A percentile compares a stretch with the other conserved stretches of the same genome.
Evolutionary conservation across 1,140 invertebrate genomes (phyloP).

Genomic region (Drosophila saltans): DNA sequence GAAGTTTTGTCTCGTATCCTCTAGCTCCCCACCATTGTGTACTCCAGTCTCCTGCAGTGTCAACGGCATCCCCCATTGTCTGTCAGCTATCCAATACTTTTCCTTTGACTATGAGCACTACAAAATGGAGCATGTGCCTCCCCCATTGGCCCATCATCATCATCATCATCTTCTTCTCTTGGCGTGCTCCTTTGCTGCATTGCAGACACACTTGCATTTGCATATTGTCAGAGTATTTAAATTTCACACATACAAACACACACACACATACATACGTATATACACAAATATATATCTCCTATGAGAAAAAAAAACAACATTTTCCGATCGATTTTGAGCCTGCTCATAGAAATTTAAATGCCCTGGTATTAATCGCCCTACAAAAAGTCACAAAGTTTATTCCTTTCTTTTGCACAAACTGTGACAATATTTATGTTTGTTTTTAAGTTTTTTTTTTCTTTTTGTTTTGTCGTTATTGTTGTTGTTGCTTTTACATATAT

Average conservation of each 20-base stretch:
- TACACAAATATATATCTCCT: constrained; percentile 18
- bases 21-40: constrained; percentile 8
- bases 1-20: constrained; percentile 59
- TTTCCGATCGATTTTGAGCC: constrained; percentile 57
- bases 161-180: constrained; percentile 30
- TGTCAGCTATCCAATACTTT: constrained; percentile 3
- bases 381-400: constrained; percentile 51
- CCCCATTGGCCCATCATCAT: constrained; percentile 23
- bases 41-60: constrained; percentile 32
- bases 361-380: constrained; percentile 47
- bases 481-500: constrained; percentile 84
- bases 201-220: constrained; percentile 79
- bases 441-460: constrained; percentile 10
- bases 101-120: constrained; percentile 25
- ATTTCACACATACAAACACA: background rate
- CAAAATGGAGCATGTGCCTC: constrained; percentile 54
- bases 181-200: constrained; percentile 66
- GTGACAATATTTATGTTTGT: constrained; percentile 33
- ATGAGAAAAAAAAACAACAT: constrained; percentile 34
- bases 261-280: constrained; percentile 29
- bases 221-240: constrained; percentile 51
- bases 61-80: constrained; percentile 33
- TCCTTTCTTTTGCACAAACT: constrained; percentile 10
- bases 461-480: constrained; percentile 84
- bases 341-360: constrained; percentile 47